phyloP scores from a whole-genome alignment of 2,888 invertebrate genomes.

The Troides oblongomaculatus region DNA sequence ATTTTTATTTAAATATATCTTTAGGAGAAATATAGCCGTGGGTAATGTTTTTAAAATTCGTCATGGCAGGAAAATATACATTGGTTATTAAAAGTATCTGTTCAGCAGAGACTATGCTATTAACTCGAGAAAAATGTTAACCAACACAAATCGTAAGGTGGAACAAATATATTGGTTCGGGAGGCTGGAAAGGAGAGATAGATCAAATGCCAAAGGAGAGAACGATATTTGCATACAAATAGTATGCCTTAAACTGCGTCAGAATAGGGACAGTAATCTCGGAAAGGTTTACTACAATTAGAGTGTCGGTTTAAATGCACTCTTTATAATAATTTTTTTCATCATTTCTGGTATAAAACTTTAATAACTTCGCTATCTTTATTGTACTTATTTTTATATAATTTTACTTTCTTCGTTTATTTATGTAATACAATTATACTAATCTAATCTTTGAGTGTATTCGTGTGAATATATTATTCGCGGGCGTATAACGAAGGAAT shows the following conservation, averaged over 20 bases:
- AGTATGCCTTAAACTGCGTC: constrained; percentile 70
- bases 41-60: neutral
- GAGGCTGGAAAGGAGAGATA: constrained; percentile 40
- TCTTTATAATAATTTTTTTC: too few species aligned
- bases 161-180: constrained; percentile 41
- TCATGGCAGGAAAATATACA: too few species aligned
- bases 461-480: neutral
- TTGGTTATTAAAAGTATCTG: constrained; percentile 14
- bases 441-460: too few species aligned
- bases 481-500: constrained; percentile 20
- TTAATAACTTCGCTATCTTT: too few species aligned
- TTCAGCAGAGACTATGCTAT: constrained; percentile 33
- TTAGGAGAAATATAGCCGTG: constrained; percentile 10
- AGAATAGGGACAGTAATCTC: constrained; percentile 61
- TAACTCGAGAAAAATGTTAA: constrained; percentile 55
- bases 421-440: too few species aligned
- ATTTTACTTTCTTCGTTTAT: too few species aligned
- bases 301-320: constrained; percentile 7
- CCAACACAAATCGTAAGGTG: constrained; percentile 56
- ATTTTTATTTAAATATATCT: too few species aligned
- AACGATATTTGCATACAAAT: constrained; percentile 66
- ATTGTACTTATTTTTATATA: too few species aligned
- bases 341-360: too few species aligned
- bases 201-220: constrained; percentile 45
- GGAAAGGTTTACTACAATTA: constrained; percentile 35